Percentiles rank a stretch among this genome's conserved stretches.
Evolutionary conservation across 2,888 invertebrate species (phyloP).

Genomic region (Brachyopa scutellaris): DNA sequence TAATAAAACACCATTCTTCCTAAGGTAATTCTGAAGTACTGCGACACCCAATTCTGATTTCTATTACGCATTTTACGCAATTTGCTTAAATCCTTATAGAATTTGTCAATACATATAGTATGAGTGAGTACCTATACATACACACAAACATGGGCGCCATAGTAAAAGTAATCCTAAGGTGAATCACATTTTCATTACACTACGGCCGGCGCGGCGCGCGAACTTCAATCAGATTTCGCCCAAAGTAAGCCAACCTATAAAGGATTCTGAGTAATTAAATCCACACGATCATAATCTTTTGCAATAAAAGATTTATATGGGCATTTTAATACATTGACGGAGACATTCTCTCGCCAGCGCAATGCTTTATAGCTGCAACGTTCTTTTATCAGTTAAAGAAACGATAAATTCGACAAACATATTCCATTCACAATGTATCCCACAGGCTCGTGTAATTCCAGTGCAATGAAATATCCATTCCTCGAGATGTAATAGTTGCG

Average conservation of each 20-base stretch:
- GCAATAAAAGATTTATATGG: conserved; percentile 51
- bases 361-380: conserved; percentile 19
- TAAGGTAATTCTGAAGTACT: conserved; percentile 5
- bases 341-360: conserved; percentile 1
- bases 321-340: conserved; percentile 13
- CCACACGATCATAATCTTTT: conserved; percentile 45
- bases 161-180: conserved; percentile 40
- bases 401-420: background rate
- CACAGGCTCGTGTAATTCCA: background rate
- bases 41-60: conserved; percentile 34
- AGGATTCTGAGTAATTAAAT: conserved; percentile 41
- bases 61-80: conserved; percentile 18
- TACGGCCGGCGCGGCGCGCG: no score
- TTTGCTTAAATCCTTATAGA: background rate
- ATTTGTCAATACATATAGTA: background rate
- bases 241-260: background rate
- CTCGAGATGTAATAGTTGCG: background rate
- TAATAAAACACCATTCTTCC: conserved; percentile 22
- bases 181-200: conserved; percentile 26
- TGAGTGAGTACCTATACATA: no score
- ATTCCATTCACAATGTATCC: background rate
- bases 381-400: background rate
- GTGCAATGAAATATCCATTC: conserved; percentile 1
- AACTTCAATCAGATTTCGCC: conserved; percentile 8
- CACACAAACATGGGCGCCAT: conserved; percentile 18